Evolutionary conservation across 2,888 invertebrate species (phyloP).

Genomic region (Actias luna): DNA sequence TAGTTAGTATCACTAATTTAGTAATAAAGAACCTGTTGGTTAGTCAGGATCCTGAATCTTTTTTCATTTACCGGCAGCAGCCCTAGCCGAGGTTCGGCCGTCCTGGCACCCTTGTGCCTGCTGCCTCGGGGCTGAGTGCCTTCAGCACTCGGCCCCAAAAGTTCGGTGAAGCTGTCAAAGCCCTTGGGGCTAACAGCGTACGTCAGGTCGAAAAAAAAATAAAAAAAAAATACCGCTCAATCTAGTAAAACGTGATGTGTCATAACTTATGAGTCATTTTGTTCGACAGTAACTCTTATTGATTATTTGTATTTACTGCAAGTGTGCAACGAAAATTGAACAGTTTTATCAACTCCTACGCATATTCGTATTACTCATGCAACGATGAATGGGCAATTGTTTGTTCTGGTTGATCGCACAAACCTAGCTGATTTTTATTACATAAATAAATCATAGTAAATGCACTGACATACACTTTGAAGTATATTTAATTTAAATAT

Average conservation of each 20-base stretch:
- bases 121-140: no score
- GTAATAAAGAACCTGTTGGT: no score
- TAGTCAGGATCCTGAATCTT: no score
- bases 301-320: neutral
- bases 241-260: neutral
- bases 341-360: slow-evolving; percentile 45
- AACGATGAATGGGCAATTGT: slow-evolving; percentile 35
- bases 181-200: no score
- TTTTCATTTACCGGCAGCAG: no score
- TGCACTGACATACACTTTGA: neutral
- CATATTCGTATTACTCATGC: slow-evolving; percentile 43
- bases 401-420: slow-evolving; percentile 25
- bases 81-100: no score
- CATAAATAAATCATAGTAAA: neutral
- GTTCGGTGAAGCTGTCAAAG: no score
- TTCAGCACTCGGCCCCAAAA: no score
- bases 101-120: no score
- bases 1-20: no score
- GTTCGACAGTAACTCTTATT: neutral
- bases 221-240: no score
- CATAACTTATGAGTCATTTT: neutral
- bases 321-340: neutral
- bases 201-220: no score
- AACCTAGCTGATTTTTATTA: neutral
- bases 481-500: neutral